These are phyloP conservation scores for Leptinotarsa defecta DNA, from an alignment of 1,140 invertebrate genomes.

Conservation along the genomic window DNA sequence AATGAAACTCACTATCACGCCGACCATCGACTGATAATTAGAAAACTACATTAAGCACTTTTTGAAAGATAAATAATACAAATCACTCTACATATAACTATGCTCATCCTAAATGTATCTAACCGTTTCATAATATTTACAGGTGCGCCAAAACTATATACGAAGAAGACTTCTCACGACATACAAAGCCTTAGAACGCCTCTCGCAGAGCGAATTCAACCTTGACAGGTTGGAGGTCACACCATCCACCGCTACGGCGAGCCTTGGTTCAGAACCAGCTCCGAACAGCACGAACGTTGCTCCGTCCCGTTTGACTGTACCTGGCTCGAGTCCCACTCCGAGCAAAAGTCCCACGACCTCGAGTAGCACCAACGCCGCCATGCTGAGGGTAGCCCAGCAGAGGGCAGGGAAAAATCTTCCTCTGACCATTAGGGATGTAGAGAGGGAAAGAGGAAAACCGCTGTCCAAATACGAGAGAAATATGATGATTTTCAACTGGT, in stretches of 20 bases:
- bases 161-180: slow-evolving; percentile 75
- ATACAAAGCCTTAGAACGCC: slow-evolving; percentile 77
- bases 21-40: background rate
- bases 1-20: background rate
- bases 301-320: slow-evolving; percentile 61
- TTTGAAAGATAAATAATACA: background rate
- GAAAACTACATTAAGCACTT: background rate
- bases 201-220: slow-evolving; percentile 83
- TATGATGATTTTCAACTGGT: slow-evolving; percentile 93
- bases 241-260: slow-evolving; percentile 57
- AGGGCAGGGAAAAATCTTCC: slow-evolving; percentile 61
- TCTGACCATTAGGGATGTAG: slow-evolving; percentile 77
- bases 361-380: slow-evolving; percentile 52
- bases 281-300: slow-evolving; percentile 46
- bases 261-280: slow-evolving; percentile 50
- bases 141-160: slow-evolving; percentile 77
- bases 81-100: background rate
- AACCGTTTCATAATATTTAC: slow-evolving; percentile 34
- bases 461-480: slow-evolving; percentile 81
- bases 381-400: slow-evolving; percentile 57
- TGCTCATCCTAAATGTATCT: too few species aligned
- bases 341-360: slow-evolving; percentile 43
- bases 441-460: slow-evolving; percentile 79
- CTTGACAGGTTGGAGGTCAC: slow-evolving; percentile 72
- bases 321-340: slow-evolving; percentile 56